Conservation (phyloP, 2,113 vertebrate genomes). For the Echinops telfairi region DNA sequence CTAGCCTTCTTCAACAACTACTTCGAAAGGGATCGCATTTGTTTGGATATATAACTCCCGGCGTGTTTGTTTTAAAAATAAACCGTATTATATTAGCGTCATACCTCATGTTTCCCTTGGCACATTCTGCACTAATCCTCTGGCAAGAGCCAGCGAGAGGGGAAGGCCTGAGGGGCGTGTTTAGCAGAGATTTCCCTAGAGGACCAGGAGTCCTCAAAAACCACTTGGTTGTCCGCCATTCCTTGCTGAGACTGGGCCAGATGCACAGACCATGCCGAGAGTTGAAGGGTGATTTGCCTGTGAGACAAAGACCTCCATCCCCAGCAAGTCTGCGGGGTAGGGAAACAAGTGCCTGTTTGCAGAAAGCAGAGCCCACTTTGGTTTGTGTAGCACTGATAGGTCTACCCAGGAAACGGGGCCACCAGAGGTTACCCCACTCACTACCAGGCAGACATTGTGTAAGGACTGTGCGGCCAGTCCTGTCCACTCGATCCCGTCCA, state of each 20-base stretch:
- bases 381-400: background rate
- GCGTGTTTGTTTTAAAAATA: conserved; percentile 50
- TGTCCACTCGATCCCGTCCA: background rate
- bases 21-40: background rate
- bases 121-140: conserved; percentile 13
- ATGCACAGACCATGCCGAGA: fast-evolving
- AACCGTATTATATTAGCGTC: conserved; percentile 6
- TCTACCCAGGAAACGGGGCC: background rate
- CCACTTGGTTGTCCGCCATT: background rate
- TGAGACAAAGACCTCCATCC: background rate
- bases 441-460: fast-evolving
- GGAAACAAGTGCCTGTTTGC: background rate
- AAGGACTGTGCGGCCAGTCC: background rate
- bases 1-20: background rate
- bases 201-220: background rate
- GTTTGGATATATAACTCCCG: background rate
- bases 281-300: background rate
- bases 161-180: too few species aligned
- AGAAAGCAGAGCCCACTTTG: background rate
- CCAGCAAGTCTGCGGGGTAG: background rate
- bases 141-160: background rate
- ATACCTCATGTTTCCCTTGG: conserved; percentile 35
- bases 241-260: background rate
- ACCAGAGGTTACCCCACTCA: background rate
- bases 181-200: background rate